These are phyloP conservation scores for Caenorhabditis sp. DNA, from an alignment of 2,888 invertebrate genomes.

Conservation along the genomic window DNA sequence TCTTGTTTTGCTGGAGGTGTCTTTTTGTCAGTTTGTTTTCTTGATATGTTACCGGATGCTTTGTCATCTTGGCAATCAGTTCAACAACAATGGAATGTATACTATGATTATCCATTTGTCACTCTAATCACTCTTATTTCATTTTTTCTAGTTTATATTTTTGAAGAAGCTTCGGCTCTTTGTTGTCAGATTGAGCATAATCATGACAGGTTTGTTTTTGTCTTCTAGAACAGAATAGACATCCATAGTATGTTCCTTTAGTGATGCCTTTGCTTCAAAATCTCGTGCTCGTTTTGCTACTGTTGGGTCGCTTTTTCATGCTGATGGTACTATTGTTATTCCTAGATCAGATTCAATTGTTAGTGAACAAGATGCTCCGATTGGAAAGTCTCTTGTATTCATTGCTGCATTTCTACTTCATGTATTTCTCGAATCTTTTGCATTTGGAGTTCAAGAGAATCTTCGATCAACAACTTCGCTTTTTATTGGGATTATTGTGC, in stretches of 20 bases:
- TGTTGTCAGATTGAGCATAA: slow-evolving; percentile 6
- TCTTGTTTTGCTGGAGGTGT: slow-evolving; percentile 52
- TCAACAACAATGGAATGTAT: neutral
- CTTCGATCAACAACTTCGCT: slow-evolving; percentile 42
- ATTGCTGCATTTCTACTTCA: slow-evolving; percentile 55
- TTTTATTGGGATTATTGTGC: slow-evolving; percentile 57
- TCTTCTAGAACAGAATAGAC: neutral
- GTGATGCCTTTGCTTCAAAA: neutral
- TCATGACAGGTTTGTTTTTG: neutral
- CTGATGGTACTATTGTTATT: slow-evolving; percentile 7
- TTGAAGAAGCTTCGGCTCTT: slow-evolving; percentile 5
- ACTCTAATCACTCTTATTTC: slow-evolving; percentile 2
- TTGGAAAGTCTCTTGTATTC: slow-evolving; percentile 12
- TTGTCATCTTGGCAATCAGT: slow-evolving; percentile 11
- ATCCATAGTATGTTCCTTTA: neutral
- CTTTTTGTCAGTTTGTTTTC: slow-evolving; percentile 51
- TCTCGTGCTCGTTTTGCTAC: slow-evolving; percentile 7
- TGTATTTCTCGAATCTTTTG: slow-evolving; percentile 55
- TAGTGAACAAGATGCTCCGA: slow-evolving; percentile 1
- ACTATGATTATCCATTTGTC: slow-evolving; percentile 10
- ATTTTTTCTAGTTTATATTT: slow-evolving; percentile 9
- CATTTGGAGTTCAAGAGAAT: slow-evolving; percentile 53
- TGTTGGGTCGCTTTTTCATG: slow-evolving; percentile 9
- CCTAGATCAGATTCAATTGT: slow-evolving; percentile 1
- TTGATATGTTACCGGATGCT: slow-evolving; percentile 46